These are phyloP conservation scores for Malurus elegans DNA, from an alignment of 2,113 vertebrate genomes.

Conservation along the genomic window DNA sequence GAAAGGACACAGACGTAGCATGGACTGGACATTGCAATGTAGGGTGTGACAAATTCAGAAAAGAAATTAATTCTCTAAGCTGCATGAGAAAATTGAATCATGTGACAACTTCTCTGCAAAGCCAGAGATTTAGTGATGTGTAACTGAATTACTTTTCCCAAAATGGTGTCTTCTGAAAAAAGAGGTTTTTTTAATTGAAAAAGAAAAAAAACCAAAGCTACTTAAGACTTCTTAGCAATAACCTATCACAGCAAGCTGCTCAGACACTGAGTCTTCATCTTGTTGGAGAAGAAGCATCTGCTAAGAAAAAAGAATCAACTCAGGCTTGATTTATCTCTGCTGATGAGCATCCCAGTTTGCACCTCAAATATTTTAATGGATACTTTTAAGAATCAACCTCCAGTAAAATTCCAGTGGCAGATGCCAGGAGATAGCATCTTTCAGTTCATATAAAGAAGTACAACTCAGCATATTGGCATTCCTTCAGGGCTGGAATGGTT, in stretches of 20 bases:
- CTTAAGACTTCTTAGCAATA: neutral
- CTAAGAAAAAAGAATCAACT: neutral
- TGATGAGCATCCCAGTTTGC: neutral
- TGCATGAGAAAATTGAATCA: neutral
- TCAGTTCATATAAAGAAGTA: neutral
- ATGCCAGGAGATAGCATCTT: neutral
- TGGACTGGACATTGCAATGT: neutral
- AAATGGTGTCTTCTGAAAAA: neutral
- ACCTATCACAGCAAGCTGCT: neutral
- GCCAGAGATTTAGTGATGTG: neutral
- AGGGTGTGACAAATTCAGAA: neutral
- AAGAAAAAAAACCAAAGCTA: neutral
- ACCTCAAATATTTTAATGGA: neutral
- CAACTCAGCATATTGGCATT: neutral
- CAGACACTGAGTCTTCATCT: neutral
- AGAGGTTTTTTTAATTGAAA: neutral
- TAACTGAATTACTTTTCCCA: neutral
- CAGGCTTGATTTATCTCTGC: neutral
- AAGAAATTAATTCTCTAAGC: neutral
- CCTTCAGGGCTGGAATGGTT: neutral
- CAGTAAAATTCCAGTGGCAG: neutral
- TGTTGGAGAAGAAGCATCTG: neutral
- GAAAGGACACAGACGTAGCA: neutral
- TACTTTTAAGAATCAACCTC: neutral
- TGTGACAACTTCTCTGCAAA: neutral